Evolutionary conservation across 2,113 vertebrate genomes (phyloP).

Genomic region (Forbesichthys papilliferus): DNA sequence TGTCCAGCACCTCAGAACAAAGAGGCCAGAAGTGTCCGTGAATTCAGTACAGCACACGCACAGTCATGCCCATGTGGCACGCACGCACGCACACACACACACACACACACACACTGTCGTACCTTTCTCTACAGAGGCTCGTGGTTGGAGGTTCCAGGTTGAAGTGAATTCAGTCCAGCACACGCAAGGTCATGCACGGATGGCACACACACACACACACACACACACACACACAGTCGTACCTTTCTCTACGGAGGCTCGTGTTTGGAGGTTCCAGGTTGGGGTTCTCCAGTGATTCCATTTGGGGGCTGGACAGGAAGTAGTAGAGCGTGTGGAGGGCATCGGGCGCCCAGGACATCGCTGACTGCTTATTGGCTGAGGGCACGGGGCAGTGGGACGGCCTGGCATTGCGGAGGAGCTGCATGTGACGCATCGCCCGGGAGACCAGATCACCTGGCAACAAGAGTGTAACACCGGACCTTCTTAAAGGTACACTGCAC

Average conservation of each 20-base stretch:
- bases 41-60: too few relatives aligned
- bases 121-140: conserved; percentile 88
- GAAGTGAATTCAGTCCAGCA: not conserved
- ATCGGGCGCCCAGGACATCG: conserved; percentile 87
- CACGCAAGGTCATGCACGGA: not conserved
- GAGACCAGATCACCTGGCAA: conserved; percentile 90
- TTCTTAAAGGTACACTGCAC: not conserved
- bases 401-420: conserved; percentile 77
- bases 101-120: conserved; percentile 20
- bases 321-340: conserved; percentile 93
- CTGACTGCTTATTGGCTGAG: conserved; percentile 73
- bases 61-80: not conserved
- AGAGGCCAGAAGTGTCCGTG: too few relatives aligned
- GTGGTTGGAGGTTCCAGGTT: conserved; percentile 87
- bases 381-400: conserved; percentile 70
- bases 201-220: conserved; percentile 8
- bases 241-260: conserved; percentile 88
- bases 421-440: conserved; percentile 92
- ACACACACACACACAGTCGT: conserved; percentile 28
- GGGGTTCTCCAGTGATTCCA: conserved; percentile 92
- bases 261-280: conserved; percentile 87
- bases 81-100: conserved; percentile 4
- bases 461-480: not conserved
- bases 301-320: conserved; percentile 89
- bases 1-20: too few relatives aligned